Base-by-base conservation (phyloP, 2,888 invertebrate species). In the Sarcophaga caerulescens region DNA sequence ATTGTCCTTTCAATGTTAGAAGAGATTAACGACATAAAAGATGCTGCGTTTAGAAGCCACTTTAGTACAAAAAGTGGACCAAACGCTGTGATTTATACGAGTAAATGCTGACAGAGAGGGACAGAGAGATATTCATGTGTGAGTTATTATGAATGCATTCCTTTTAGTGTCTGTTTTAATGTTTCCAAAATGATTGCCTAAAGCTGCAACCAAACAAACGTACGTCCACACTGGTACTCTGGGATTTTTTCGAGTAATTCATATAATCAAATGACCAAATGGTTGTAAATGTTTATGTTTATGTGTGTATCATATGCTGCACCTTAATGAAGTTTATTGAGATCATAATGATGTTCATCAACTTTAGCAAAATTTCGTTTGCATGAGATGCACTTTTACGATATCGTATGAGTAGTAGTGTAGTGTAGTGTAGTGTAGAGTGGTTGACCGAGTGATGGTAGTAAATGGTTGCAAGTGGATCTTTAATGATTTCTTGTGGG, bases 281-380 rank as follows among this genome's bases (percentile, higher is more conserved):
- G 12, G 17, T 14, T 52, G 17, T 17, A 52, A 52, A 52, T 52
- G 52, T 52, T 12, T 12, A 14, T 4, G 19, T 79, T 62, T 70
- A 8, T 6, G 8, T 57, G 11, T 19, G 12, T 14, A 6, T 14
- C 4, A 19, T 57, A 21, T 3, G 25, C 25, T 25, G 12, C 35
- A 70, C 2, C 35, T 60, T 80, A 23, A 80, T 80, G 75, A 80
- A 84, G 84, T 84, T 84, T 75, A 80, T 68, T 70, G 14, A 12
- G 19, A 23, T 84, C 84, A 75, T 84, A 21, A 83, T 86, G 63
- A 86, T 70, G 69, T 74, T 86, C 84, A 70, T 81, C 86, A 86
- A 78, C 78, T 76, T 78, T 66, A 78, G 45, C 52, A 21, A 35
- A 69, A 75, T 60, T 44, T 63, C 52, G 52, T 52, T 14, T 78